Evolutionary conservation across 2,797 vertebrate species (phyloP), one percentile per base, ranked within the genome.

Genomic region (Synaphobranchus kaupii): DNA sequence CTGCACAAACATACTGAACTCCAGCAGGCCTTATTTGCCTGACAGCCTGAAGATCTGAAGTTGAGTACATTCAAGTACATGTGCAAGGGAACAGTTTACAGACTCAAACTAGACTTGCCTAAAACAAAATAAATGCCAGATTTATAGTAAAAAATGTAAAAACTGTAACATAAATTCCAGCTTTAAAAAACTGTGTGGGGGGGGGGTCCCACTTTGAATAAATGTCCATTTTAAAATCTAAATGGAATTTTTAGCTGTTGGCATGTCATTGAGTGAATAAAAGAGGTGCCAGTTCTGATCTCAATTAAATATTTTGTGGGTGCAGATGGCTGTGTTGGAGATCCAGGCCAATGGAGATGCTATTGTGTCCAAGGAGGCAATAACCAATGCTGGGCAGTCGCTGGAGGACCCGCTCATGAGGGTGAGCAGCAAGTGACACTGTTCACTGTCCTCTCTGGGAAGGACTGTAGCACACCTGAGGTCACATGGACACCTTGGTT

Each of bases 291-390:
- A 80, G 39, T 34, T 80, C 76, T 80, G 44, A 47, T 78, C 44
- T 48, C 20, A 48, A 12, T 50, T 22, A 48, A 12, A 25, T 50
- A n/a, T 50, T 81, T 25, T 81, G 78, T 81, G 20, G 78, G 83
- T 31, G 0, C 89, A 98, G 97, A 98, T 99, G 98, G 98, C 97
- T 0, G 98, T 99, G 60, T 94, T 99, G 93, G 98, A 98, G 94
- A 99, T 98, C 92, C 97, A 98, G 92, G 94, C 96, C 86, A 99
- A 98, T 0, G 98, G 98, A 68, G 98, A 99, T 58, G 92, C 94
- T 3, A 95, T 95, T 0, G 98, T 99, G 91, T 97, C 97, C 0
- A 97, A 98, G 91, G 98, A 99, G 92, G 97, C 97, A n/a, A 96
- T 99, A 17, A 88, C 93, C 89, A 93, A 95, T 73, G 97, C 97